Percentiles rank a stretch among this genome's conserved stretches.
These are phyloP conservation scores for Cariama cristata DNA, from an alignment of 2,113 vertebrate genomes.

Conservation along the genomic window DNA sequence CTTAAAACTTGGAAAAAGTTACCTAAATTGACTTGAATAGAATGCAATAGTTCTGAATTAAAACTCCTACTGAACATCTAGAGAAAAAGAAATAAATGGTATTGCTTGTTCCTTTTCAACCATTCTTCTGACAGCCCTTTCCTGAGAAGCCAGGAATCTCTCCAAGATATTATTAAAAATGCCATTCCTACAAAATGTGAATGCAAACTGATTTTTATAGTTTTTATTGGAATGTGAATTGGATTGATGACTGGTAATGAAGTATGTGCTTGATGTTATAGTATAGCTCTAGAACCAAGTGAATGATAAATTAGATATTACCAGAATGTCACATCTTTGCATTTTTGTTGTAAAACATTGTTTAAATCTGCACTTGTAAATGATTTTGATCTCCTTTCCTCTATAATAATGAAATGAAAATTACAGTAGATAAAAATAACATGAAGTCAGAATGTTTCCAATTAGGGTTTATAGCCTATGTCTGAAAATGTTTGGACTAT, in stretches of 20 bases:
- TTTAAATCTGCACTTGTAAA: neutral
- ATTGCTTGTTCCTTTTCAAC: neutral
- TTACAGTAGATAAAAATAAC: neutral
- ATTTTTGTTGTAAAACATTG: neutral
- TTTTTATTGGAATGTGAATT: neutral
- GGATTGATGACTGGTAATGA: neutral
- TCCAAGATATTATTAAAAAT: constrained; percentile 20
- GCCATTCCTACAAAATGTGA: neutral
- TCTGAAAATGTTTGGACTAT: neutral
- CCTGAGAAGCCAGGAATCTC: neutral
- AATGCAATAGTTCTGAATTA: neutral
- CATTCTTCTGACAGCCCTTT: neutral
- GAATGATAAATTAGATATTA: neutral
- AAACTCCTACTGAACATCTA: neutral
- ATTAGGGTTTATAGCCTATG: neutral
- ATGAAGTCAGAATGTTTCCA: neutral
- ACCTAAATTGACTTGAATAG: neutral
- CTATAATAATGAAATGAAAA: neutral
- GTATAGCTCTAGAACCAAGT: neutral
- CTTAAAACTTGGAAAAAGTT: neutral
- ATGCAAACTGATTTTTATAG: neutral
- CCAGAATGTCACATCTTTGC: neutral
- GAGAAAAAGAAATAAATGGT: neutral
- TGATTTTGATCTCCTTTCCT: neutral
- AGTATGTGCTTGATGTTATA: neutral